phyloP scores from a whole-genome alignment of 92 coral and sea anemone genomes.

The Umimayanthus chanpuru region DNA sequence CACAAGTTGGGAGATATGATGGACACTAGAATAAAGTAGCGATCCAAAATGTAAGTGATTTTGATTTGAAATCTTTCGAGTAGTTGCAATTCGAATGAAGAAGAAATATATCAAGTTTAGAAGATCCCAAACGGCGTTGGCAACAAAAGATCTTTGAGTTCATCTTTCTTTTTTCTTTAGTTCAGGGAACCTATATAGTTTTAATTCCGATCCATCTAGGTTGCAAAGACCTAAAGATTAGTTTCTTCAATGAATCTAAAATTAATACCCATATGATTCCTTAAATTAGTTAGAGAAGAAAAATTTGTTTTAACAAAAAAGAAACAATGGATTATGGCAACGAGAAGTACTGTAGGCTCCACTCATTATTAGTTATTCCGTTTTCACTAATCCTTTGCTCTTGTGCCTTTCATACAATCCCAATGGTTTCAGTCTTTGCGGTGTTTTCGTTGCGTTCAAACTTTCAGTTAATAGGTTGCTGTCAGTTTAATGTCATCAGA shows the following conservation, averaged over 20 bases:
- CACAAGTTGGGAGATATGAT: constrained; percentile 91
- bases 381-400: too few relatives aligned
- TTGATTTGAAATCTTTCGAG: background rate
- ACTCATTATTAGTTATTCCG: too few relatives aligned
- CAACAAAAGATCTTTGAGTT: background rate
- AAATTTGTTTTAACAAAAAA: too few relatives aligned
- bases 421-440: too few relatives aligned
- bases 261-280: too few relatives aligned
- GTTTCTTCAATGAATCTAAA: too few relatives aligned
- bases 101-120: background rate
- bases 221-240: background rate
- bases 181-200: background rate
- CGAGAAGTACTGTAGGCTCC: too few relatives aligned
- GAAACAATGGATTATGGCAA: too few relatives aligned
- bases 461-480: background rate
- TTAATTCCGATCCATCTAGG: background rate
- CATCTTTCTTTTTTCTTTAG: background rate
- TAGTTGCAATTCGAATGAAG: background rate
- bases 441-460: background rate
- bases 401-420: background rate
- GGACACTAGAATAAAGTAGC: constrained; percentile 56
- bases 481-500: background rate
- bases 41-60: background rate
- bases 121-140: background rate
- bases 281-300: too few relatives aligned